Evolutionary conservation across 2,888 invertebrate species (phyloP), one percentile per base, ranked within the genome.

Genomic region (Pollenia angustigena): DNA sequence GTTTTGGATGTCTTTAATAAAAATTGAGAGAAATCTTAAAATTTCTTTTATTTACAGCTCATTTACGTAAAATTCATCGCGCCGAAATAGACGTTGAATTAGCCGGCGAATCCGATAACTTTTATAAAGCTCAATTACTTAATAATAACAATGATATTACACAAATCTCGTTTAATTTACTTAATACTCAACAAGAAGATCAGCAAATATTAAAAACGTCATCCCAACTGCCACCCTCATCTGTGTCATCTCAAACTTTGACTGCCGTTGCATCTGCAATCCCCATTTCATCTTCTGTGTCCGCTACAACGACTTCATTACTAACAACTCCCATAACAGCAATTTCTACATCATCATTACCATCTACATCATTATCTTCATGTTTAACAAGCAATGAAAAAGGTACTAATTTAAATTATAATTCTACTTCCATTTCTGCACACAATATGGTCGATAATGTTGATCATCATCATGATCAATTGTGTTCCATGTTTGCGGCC

Each of bases 1-100:
- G 79, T 84, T 56, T 18, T 42, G 4, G 3, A 50, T 50, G 4
- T 32, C 62, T 56, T n/a, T 1, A 1, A 4, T 14, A 0, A 11
- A 12, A 16, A 0, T n/a, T n/a, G 8, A 48, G 2, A 18, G 2
- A 62, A 16, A n/a, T 54, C 7, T 16, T 14, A 14, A 32, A n/a
- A 1, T 44, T 11, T 60, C 0, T 62, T 12, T 48, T 12, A 10
- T 9, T 86, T 88, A 7, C 69, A 89, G 89, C 66, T 42, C 89
- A 89, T 80, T 54, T 89, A 40, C 88, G 88, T 16, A 88, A 85
- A 42, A 66, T 71, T n/a, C 89, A 89, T 81, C 84, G 87, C 11
- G 1, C n/a, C 1, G 88, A 88, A 85, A 85, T 88, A 7, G 83
- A 81, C 32, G 46, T 81, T 4, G 74, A 87, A 68, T 40, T 88